phyloP scores from a whole-genome alignment of 2,888 invertebrate species.

The Thera britannica region DNA sequence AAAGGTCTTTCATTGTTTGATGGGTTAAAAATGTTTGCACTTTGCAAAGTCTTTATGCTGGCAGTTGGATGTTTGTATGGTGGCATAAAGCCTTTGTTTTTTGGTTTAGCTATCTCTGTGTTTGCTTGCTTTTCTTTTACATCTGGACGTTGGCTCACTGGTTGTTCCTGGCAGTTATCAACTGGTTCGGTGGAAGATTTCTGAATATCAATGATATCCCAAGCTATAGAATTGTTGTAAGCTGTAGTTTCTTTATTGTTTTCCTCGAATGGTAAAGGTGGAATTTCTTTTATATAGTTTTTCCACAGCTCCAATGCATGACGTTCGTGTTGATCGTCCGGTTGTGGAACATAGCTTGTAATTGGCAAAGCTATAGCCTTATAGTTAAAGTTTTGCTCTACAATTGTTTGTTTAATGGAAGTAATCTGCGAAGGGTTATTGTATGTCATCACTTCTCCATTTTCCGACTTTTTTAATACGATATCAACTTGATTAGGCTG shows the following conservation, averaged over 20 bases:
- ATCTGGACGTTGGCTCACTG: background rate
- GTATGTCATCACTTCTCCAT: background rate
- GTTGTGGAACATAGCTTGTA: background rate
- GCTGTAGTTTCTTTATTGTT: conserved; percentile 4
- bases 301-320: conserved; percentile 12
- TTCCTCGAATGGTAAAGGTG: conserved; percentile 2
- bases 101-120: background rate
- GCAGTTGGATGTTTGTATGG: conserved; percentile 13
- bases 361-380: background rate
- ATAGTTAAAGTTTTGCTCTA: background rate
- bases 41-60: background rate
- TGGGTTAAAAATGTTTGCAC: background rate
- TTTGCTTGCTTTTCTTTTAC: conserved; percentile 5
- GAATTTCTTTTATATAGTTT: conserved; percentile 15
- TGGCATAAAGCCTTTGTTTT: conserved; percentile 16
- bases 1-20: background rate
- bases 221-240: background rate
- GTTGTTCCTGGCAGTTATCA: background rate
- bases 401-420: background rate
- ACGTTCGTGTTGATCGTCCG: background rate
- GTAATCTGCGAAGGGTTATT: background rate
- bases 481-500: background rate
- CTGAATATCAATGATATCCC: background rate
- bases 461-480: background rate
- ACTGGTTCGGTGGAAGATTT: conserved; percentile 8